These are phyloP conservation scores for Campoplex nolae DNA, from an alignment of 2,888 invertebrate genomes.

Conservation along the genomic window DNA sequence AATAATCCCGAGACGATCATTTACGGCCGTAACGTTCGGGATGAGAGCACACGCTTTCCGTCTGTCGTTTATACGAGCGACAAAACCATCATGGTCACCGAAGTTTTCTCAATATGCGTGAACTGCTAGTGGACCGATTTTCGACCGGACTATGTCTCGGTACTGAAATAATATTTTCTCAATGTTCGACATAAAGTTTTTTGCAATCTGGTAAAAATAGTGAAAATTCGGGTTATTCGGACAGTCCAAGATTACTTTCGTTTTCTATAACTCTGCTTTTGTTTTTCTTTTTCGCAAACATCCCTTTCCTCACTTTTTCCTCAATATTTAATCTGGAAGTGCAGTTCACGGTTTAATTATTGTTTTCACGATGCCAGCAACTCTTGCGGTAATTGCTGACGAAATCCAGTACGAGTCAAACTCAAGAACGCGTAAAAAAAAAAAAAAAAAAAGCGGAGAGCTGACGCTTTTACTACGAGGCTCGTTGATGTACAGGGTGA, in stretches of 20 bases:
- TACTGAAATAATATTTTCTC: not conserved
- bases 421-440: slow-evolving; percentile 9
- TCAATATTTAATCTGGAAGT: not conserved
- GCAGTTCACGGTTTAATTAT: slow-evolving; percentile 59
- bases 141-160: not conserved
- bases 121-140: not conserved
- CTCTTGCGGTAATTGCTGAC: slow-evolving; percentile 26
- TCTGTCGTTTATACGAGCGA: slow-evolving; percentile 36
- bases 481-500: slow-evolving; percentile 1
- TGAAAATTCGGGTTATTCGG: not conserved
- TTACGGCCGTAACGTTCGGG: slow-evolving; percentile 46
- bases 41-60: slow-evolving; percentile 43
- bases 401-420: slow-evolving; percentile 6
- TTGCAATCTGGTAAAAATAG: not conserved
- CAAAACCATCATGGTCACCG: slow-evolving; percentile 21
- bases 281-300: not conserved
- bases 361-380: slow-evolving; percentile 43
- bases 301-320: not conserved
- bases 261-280: not conserved
- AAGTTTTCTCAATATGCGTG: not conserved
- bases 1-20: slow-evolving; percentile 46
- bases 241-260: not conserved
- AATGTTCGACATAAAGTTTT: not conserved
- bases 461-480: not conserved
- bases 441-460: not conserved